phyloP scores from a whole-genome alignment of 1,140 invertebrate genomes.

The Sarcophaga bullata region DNA sequence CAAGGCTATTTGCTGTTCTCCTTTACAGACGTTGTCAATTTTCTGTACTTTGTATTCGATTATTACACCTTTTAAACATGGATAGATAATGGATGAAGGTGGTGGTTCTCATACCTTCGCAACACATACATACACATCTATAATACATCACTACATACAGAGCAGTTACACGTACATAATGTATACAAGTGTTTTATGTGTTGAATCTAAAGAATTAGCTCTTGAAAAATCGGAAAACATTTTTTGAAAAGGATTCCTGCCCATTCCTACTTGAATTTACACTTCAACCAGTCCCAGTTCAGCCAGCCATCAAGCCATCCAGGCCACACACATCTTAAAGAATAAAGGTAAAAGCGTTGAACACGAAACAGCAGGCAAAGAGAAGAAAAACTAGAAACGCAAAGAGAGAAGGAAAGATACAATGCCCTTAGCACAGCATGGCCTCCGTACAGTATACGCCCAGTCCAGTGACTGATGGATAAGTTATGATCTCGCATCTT shows the following conservation, averaged over 20 bases:
- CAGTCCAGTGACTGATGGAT: not conserved
- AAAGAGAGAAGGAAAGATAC: no score
- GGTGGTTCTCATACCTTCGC: not conserved
- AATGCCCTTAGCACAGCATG: no score
- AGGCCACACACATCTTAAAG: no score
- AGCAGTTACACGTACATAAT: not conserved
- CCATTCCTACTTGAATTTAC: conserved; percentile 9
- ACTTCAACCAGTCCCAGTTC: not conserved
- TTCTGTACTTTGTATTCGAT: not conserved
- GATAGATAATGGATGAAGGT: not conserved
- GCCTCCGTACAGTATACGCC: not conserved
- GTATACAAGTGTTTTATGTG: not conserved
- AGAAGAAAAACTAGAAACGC: no score
- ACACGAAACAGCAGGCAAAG: no score
- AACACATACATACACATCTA: not conserved
- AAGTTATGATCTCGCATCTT: not conserved
- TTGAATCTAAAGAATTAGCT: not conserved
- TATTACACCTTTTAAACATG: not conserved
- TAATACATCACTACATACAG: no score
- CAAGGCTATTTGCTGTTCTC: not conserved
- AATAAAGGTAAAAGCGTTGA: no score
- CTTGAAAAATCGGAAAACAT: not conserved
- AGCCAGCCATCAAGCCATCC: no score
- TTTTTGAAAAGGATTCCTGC: conserved; percentile 16
- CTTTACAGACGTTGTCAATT: not conserved